Conservation (phyloP, 2,888 invertebrate species). For the Auanema sp. region DNA sequence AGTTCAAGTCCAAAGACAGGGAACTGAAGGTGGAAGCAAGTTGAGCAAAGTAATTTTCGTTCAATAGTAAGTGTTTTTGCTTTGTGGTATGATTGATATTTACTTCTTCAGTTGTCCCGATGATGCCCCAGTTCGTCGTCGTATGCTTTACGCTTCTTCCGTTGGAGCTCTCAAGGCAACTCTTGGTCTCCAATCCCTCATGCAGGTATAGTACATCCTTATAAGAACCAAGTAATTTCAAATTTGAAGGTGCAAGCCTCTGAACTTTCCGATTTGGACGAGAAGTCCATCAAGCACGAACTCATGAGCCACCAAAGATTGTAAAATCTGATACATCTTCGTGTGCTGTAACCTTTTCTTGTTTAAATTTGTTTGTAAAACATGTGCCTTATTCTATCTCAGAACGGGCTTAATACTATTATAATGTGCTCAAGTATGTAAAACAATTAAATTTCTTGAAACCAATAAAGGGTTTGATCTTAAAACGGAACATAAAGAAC, state of each 20-base stretch:
- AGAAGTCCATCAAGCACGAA: conserved; percentile 63
- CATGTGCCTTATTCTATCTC: no score
- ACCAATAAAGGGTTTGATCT: no score
- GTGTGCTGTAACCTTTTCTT: not conserved
- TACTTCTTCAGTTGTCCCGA: conserved; percentile 61
- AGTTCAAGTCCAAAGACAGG: conserved; percentile 63
- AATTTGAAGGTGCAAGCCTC: conserved; percentile 52
- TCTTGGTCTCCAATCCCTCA: conserved; percentile 62
- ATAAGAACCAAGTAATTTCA: not conserved
- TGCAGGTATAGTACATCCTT: conserved; percentile 46
- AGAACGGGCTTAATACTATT: no score
- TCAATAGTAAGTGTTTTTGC: conserved; percentile 57
- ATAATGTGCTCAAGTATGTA: no score
- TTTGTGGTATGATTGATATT: not conserved
- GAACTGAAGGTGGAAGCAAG: conserved; percentile 61
- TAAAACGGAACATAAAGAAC: no score
- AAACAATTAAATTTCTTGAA: no score
- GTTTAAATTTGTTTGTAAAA: not conserved
- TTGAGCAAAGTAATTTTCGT: conserved; percentile 64
- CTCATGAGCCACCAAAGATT: conserved; percentile 62
- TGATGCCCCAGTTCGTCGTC: conserved; percentile 63
- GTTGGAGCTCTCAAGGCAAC: conserved; percentile 64
- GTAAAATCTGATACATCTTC: conserved; percentile 41
- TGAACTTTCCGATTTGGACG: conserved; percentile 64
- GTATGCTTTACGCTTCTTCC: conserved; percentile 64